Percentiles rank a stretch among this genome's conserved stretches.
Conservation (phyloP, 2,797 vertebrate genomes). For the Rallus crepitans region DNA sequence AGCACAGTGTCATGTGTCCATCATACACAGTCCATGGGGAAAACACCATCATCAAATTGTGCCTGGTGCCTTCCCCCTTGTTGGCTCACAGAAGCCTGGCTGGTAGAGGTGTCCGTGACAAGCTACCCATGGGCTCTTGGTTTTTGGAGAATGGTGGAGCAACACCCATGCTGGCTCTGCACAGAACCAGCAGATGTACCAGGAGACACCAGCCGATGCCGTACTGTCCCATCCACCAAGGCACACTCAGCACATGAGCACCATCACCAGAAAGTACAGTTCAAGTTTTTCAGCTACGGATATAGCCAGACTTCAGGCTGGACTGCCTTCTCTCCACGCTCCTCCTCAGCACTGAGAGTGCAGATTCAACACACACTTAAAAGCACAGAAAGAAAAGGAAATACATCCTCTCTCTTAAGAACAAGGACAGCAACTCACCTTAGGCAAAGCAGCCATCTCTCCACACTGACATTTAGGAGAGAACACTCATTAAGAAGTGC, state of each 20-base stretch:
- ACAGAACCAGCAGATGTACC: not conserved
- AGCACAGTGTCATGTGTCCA: rapidly evolving
- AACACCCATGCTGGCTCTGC: not conserved
- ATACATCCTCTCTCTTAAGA: not conserved
- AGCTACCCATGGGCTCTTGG: not conserved
- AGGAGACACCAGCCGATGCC: not conserved
- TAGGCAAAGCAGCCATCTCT: not conserved
- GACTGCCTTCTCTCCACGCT: not conserved
- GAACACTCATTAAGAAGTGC: not conserved
- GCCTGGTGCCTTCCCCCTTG: not conserved
- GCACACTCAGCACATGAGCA: not conserved
- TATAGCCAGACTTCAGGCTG: not conserved
- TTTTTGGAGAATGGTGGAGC: not conserved
- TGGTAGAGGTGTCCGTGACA: not conserved
- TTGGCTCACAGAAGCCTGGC: not conserved
- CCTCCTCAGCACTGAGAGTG: not conserved
- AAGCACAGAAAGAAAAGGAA: not conserved
- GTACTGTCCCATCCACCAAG: not conserved
- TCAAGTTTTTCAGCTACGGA: not conserved
- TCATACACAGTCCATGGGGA: not conserved
- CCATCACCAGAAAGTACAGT: not conserved
- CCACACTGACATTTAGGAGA: not conserved
- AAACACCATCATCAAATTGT: not conserved
- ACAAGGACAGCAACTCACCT: not conserved
- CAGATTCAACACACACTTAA: not conserved